Percentiles rank a stretch among this genome's conserved stretches.
Conservation (phyloP, 1,140 invertebrate species). For the Drosophila kanapiae region DNA sequence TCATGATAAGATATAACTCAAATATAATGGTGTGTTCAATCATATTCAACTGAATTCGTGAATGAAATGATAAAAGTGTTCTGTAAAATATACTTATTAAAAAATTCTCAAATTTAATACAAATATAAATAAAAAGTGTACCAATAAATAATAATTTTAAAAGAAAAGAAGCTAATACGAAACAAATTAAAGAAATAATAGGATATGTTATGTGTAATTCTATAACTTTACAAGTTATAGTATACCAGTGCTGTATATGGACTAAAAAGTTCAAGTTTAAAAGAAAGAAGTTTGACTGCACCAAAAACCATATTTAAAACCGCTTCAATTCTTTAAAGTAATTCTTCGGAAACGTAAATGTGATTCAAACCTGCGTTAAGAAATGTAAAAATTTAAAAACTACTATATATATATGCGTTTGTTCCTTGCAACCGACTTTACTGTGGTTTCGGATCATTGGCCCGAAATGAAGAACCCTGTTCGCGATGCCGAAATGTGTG, state of each 20-base stretch:
- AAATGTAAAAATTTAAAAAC: not conserved
- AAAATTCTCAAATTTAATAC: not conserved
- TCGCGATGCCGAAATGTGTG: not conserved
- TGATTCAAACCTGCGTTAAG: too few relatives aligned
- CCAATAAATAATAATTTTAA: too few relatives aligned
- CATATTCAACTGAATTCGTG: too few relatives aligned
- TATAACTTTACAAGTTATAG: not conserved
- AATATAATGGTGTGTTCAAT: not conserved
- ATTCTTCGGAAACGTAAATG: not conserved
- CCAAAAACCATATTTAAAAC: not conserved
- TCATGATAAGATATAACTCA: not conserved
- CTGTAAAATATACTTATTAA: not conserved
- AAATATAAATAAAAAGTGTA: not conserved
- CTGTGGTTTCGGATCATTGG: constrained; percentile 49
- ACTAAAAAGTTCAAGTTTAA: not conserved
- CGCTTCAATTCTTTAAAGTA: not conserved
- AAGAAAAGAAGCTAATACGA: too few relatives aligned
- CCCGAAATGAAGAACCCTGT: constrained; percentile 46
- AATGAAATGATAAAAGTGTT: not conserved
- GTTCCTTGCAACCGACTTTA: constrained; percentile 6
- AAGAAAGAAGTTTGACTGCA: not conserved
- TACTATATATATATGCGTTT: too few relatives aligned
- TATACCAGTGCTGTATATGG: not conserved
- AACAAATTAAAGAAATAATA: too few relatives aligned
- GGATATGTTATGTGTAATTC: not conserved